Conservation (phyloP, 2,888 invertebrate species). For the Crematogaster levior region DNA sequence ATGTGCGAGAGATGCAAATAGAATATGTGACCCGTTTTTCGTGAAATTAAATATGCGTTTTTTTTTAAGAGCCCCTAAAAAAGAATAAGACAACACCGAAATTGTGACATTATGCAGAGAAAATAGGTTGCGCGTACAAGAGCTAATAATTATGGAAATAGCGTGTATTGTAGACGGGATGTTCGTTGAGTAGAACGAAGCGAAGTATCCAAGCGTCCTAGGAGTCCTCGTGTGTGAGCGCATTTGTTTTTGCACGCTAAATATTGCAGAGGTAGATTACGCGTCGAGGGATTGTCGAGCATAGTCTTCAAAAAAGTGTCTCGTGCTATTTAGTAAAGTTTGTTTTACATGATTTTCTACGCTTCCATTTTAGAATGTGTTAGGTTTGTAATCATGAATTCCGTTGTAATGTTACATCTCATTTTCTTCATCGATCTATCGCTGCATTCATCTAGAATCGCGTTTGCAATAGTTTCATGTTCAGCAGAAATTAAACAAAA, state of each 20-base stretch:
- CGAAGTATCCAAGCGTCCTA: neutral
- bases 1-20: neutral
- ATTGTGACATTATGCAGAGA: conserved; percentile 23
- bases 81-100: neutral
- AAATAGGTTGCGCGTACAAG: conserved; percentile 34
- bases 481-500: conserved; percentile 13
- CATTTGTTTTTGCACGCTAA: conserved; percentile 36
- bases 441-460: neutral
- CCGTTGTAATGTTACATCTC: neutral
- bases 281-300: neutral
- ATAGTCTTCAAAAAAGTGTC: conserved; percentile 4
- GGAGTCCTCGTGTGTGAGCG: neutral
- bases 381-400: neutral
- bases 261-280: neutral
- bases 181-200: conserved; percentile 4
- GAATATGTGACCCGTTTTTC: neutral
- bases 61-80: conserved; percentile 1
- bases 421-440: neutral
- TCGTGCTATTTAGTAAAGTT: neutral
- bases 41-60: neutral
- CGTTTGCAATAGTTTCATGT: neutral
- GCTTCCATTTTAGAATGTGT: neutral
- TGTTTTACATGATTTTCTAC: neutral
- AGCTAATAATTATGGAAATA: conserved; percentile 54
- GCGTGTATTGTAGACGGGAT: conserved; percentile 1